phyloP scores from a whole-genome alignment of 2,797 vertebrate genomes.

The Neosilurus mollespiculum region DNA sequence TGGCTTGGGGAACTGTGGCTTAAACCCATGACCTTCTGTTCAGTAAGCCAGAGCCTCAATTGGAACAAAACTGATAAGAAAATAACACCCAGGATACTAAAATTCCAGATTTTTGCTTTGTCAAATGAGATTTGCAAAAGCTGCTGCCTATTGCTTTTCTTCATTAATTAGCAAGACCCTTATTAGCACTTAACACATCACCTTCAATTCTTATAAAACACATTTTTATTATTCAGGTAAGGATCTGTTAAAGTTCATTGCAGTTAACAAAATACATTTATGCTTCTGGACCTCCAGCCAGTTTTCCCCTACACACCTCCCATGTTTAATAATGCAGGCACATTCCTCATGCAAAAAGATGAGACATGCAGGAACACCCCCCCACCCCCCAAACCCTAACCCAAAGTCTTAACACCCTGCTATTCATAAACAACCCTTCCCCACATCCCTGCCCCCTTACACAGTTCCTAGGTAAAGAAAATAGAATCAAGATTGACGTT shows the following conservation, averaged over 20 bases:
- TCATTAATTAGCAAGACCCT: neutral
- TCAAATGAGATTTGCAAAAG: neutral
- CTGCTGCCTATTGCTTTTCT: neutral
- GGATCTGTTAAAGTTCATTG: slow-evolving; percentile 70
- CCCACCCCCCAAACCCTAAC: slow-evolving; percentile 16
- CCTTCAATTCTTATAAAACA: slow-evolving; percentile 69
- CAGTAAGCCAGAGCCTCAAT: no score
- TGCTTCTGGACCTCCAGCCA: slow-evolving; percentile 47
- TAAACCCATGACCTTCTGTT: no score
- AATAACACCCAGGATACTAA: no score
- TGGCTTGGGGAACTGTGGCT: no score
- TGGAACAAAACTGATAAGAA: no score
- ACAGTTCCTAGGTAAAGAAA: slow-evolving; percentile 61
- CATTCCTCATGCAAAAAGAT: slow-evolving; percentile 77
- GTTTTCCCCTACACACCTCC: slow-evolving; percentile 24
- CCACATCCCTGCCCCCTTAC: slow-evolving; percentile 19
- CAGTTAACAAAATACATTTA: slow-evolving; percentile 76
- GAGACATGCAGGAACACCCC: slow-evolving; percentile 71
- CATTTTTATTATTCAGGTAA: slow-evolving; percentile 69
- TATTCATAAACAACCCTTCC: neutral
- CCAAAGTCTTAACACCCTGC: slow-evolving; percentile 22
- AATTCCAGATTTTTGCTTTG: no score
- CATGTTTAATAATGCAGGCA: slow-evolving; percentile 69
- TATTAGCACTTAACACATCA: slow-evolving; percentile 52
- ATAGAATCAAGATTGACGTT: slow-evolving; percentile 58